Evolutionary conservation across 2,888 invertebrate genomes (phyloP).

Genomic region (Plagiodera versicolora): DNA sequence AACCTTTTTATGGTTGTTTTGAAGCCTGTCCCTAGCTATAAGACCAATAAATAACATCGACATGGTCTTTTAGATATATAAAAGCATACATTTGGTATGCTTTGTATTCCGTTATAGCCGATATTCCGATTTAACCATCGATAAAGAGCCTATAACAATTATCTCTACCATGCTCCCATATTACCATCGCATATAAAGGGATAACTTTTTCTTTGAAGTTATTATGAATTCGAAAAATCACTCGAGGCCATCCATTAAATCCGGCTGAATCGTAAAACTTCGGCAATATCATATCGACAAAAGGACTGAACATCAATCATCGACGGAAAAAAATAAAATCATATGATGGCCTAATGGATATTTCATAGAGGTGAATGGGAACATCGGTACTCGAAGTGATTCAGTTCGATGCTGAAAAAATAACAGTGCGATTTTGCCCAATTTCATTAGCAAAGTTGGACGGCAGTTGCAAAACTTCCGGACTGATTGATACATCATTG

Average conservation of each 20-base stretch:
- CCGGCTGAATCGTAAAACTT: neutral
- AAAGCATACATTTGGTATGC: too few relatives aligned
- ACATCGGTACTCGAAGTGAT: neutral
- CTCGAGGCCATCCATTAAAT: neutral
- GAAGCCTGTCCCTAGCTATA: too few relatives aligned
- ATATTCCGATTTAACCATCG: too few relatives aligned
- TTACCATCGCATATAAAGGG: neutral
- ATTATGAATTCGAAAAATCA: neutral
- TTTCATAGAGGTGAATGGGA: neutral
- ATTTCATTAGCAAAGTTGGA: slow-evolving; percentile 6
- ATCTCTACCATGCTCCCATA: neutral
- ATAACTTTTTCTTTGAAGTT: neutral
- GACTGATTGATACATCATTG: slow-evolving; percentile 11
- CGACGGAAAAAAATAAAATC: neutral
- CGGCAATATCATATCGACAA: slow-evolving; percentile 1
- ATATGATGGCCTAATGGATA: slow-evolving; percentile 3
- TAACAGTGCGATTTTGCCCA: neutral
- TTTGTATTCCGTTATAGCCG: too few relatives aligned
- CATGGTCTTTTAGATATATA: too few relatives aligned
- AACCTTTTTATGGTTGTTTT: too few relatives aligned
- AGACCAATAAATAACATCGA: too few relatives aligned
- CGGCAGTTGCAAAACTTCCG: neutral
- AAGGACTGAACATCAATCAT: slow-evolving; percentile 1
- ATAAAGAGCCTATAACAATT: too few relatives aligned
- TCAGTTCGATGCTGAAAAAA: neutral